These are phyloP conservation scores for Umimayanthus kanabou DNA, from an alignment of 92 coral and sea anemone genomes.

Conservation along the genomic window DNA sequence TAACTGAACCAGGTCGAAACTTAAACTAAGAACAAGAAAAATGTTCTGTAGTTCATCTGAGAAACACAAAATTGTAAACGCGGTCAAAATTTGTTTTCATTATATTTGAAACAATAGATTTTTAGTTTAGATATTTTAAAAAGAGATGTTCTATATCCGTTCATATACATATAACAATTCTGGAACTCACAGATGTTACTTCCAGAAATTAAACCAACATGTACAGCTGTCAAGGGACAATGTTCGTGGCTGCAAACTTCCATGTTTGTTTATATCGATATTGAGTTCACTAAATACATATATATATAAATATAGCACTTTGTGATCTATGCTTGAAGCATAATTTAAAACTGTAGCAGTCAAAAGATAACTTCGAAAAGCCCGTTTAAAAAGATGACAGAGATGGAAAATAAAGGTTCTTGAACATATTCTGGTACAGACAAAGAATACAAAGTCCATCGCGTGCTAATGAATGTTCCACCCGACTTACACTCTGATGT, in stretches of 20 bases:
- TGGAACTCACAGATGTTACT: background rate
- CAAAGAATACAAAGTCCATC: background rate
- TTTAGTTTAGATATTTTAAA: too few species aligned
- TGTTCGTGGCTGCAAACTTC: background rate
- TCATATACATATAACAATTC: background rate
- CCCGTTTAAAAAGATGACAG: too few species aligned
- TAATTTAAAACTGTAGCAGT: background rate
- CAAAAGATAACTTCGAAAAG: too few species aligned
- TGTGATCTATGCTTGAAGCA: background rate
- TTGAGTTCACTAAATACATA: background rate
- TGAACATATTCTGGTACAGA: background rate
- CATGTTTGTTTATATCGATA: background rate
- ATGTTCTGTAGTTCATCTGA: too few species aligned
- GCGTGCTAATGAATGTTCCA: too few species aligned
- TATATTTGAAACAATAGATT: background rate
- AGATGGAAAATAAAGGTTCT: too few species aligned
- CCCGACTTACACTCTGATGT: too few species aligned
- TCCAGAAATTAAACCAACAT: background rate
- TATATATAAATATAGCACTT: background rate
- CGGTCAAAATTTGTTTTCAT: background rate
- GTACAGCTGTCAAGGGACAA: background rate
- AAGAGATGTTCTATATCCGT: background rate
- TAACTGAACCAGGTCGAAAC: too few species aligned
- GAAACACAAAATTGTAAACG: background rate
- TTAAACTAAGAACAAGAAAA: too few species aligned